phyloP scores from a whole-genome alignment of 2,797 vertebrate genomes.

The Peromyscus nudipes region DNA sequence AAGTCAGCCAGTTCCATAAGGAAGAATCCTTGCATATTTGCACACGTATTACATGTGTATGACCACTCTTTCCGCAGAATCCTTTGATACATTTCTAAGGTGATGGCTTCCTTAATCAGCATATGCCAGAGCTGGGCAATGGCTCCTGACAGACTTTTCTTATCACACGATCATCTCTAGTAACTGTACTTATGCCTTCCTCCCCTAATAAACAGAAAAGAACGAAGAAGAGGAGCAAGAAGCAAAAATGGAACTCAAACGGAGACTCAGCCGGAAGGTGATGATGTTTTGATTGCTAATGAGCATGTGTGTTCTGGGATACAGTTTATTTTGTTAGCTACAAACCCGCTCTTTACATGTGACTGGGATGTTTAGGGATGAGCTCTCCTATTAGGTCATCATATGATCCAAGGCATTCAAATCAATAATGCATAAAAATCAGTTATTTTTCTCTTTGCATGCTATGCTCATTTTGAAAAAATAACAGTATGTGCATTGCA shows the following conservation, averaged over 20 bases:
- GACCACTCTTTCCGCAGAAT: not conserved
- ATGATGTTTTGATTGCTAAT: slow-evolving; percentile 69
- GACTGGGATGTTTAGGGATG: slow-evolving; percentile 42
- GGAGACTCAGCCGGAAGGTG: slow-evolving; percentile 98
- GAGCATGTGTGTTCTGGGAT: slow-evolving; percentile 50
- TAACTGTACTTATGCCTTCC: slow-evolving; percentile 70
- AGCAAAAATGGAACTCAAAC: slow-evolving; percentile 97
- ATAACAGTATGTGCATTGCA: not conserved
- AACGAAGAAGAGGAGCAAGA: slow-evolving; percentile 98
- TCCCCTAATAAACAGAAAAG: slow-evolving; percentile 92
- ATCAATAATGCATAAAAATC: not conserved
- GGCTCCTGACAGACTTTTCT: slow-evolving; percentile 49
- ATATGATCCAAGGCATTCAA: slow-evolving; percentile 2
- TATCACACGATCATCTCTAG: slow-evolving; percentile 48
- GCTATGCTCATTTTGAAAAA: slow-evolving; percentile 43
- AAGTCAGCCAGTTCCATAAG: not conserved
- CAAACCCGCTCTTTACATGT: not conserved
- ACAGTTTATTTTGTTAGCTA: not conserved
- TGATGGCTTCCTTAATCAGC: not conserved
- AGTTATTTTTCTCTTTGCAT: not conserved
- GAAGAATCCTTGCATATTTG: not conserved
- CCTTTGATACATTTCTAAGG: not conserved
- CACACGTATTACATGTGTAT: not conserved
- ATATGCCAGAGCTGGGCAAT: slow-evolving; percentile 11
- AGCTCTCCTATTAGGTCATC: not conserved